A percentile compares a stretch with the other conserved stretches of the same genome.
Conservation (phyloP, 2,888 invertebrate genomes). For the Ectobius pallidus region DNA sequence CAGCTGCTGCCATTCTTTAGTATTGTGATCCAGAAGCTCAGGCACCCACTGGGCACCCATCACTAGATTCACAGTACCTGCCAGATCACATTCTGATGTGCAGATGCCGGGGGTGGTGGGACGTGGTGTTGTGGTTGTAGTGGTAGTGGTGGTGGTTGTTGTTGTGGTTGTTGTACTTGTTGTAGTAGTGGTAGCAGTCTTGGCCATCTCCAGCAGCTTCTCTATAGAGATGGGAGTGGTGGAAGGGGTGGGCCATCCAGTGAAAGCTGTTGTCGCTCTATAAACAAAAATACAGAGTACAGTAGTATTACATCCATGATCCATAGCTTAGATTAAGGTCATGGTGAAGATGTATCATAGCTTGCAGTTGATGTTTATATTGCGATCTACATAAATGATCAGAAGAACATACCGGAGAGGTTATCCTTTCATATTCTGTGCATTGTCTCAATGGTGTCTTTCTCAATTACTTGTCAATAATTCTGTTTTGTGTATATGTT, state of each 20-base stretch:
- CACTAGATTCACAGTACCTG: constrained; percentile 83
- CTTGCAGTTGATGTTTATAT: too few relatives aligned
- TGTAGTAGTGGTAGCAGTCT: constrained; percentile 62
- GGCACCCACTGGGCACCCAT: constrained; percentile 85
- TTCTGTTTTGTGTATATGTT: too few relatives aligned
- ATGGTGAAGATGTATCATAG: too few relatives aligned
- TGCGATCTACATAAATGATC: too few relatives aligned
- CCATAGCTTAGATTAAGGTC: too few relatives aligned
- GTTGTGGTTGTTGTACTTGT: constrained; percentile 62
- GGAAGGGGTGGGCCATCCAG: constrained; percentile 85
- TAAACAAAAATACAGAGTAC: constrained; percentile 45
- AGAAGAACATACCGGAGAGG: too few relatives aligned
- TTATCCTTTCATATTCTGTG: too few relatives aligned
- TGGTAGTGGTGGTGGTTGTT: constrained; percentile 69
- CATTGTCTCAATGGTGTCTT: too few relatives aligned
- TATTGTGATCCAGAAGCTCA: constrained; percentile 84
- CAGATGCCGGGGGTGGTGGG: constrained; percentile 83
- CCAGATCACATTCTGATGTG: constrained; percentile 79
- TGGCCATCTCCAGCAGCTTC: constrained; percentile 69
- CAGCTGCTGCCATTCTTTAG: constrained; percentile 83
- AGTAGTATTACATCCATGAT: too few relatives aligned
- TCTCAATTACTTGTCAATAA: too few relatives aligned
- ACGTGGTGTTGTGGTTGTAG: constrained; percentile 70
- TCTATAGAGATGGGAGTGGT: constrained; percentile 87
- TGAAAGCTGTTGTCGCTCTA: constrained; percentile 86